Conservation (phyloP, 1,140 invertebrate genomes). For the Pachypsylla venusta region DNA sequence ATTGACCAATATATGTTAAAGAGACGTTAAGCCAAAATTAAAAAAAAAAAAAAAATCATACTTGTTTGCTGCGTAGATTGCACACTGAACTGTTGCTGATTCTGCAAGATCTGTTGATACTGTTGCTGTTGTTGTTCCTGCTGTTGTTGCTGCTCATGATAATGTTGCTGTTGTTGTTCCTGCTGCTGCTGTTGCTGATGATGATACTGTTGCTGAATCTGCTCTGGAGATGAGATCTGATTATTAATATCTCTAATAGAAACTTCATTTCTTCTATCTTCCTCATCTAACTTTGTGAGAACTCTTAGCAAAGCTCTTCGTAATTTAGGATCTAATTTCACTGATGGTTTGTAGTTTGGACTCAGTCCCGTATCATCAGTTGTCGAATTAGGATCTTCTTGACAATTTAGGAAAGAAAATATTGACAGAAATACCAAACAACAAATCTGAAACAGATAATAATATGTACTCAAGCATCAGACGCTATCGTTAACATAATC, state of each 20-base stretch:
- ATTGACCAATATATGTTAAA: no score
- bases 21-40: no score
- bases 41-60: no score
- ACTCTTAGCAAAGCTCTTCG: constrained; percentile 51
- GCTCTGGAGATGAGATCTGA: background rate
- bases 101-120: constrained; percentile 4
- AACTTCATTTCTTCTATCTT: constrained; percentile 19
- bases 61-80: no score
- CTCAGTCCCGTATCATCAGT: background rate
- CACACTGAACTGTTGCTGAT: no score
- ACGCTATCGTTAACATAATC: no score
- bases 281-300: constrained; percentile 44
- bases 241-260: constrained; percentile 10
- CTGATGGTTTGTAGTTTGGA: constrained; percentile 25
- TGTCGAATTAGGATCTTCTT: background rate
- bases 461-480: no score
- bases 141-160: constrained; percentile 22
- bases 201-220: constrained; percentile 24
- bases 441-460: no score
- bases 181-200: constrained; percentile 32
- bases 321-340: constrained; percentile 48
- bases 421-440: background rate
- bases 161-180: constrained; percentile 40
- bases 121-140: background rate
- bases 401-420: background rate